Evolutionary conservation across 2,113 vertebrate species (phyloP).

Genomic region (Sturnira hondurensis): DNA sequence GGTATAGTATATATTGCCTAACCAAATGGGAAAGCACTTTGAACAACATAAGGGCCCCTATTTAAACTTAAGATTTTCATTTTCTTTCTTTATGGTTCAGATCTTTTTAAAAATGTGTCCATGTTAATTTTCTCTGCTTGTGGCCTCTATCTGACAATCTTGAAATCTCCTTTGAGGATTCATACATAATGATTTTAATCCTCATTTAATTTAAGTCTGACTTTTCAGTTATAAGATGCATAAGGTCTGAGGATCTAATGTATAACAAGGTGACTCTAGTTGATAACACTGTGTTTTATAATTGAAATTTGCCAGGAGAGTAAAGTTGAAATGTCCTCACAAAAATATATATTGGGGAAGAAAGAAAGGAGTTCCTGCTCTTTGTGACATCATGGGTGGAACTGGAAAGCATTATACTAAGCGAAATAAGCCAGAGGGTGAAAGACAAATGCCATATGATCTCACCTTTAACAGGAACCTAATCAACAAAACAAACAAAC

Average conservation of each 20-base stretch:
- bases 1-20: too few relatives aligned
- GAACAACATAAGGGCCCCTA: not conserved
- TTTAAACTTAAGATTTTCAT: constrained; percentile 12
- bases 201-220: not conserved
- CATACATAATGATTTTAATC: not conserved
- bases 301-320: not conserved
- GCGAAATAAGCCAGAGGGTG: too few relatives aligned
- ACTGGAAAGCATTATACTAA: too few relatives aligned
- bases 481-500: too few relatives aligned
- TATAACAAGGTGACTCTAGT: not conserved
- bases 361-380: too few relatives aligned
- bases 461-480: too few relatives aligned
- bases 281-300: not conserved
- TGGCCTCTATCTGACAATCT: not conserved
- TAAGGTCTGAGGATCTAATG: not conserved
- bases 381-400: too few relatives aligned
- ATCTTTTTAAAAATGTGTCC: not conserved
- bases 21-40: not conserved
- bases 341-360: not conserved
- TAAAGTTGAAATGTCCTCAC: not conserved
- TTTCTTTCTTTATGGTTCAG: not conserved
- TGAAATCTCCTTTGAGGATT: constrained; percentile 20
- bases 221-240: not conserved
- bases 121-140: constrained; percentile 16
- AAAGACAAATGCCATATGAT: too few relatives aligned